Evolutionary conservation across 92 coral and sea anemone species (phyloP).

Genomic region (Galaxea fascicularis): DNA sequence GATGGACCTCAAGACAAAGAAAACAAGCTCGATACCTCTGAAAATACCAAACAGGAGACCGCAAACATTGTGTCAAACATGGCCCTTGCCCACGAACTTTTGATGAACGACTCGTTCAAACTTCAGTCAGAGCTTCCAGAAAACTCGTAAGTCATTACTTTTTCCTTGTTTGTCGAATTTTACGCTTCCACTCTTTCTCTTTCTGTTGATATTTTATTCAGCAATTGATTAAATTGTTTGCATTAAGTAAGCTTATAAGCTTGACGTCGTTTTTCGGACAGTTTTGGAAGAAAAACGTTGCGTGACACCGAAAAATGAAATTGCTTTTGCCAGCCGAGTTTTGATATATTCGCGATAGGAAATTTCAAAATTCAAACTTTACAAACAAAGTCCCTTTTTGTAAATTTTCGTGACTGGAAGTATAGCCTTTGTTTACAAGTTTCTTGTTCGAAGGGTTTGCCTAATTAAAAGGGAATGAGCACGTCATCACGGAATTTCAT

Average conservation of each 20-base stretch:
- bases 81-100: constrained; percentile 98
- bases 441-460: background rate
- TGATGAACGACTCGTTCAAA: constrained; percentile 88
- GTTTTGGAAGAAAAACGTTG: background rate
- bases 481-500: background rate
- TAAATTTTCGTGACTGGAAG: background rate
- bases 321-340: too few species aligned
- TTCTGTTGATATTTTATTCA: background rate
- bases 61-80: constrained; percentile 84
- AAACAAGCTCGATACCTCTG: background rate
- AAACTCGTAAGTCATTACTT: constrained; percentile 84
- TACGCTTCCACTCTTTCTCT: background rate
- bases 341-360: too few species aligned
- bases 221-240: background rate
- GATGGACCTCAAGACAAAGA: constrained; percentile 11
- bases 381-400: too few species aligned
- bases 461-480: background rate
- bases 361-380: too few species aligned
- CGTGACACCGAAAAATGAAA: background rate
- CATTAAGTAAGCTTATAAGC: background rate
- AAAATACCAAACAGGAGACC: constrained; percentile 32
- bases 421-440: too few species aligned
- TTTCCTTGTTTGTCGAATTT: background rate
- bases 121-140: constrained; percentile 77
- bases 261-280: too few species aligned